These are phyloP conservation scores for Adelosebastes latens DNA, from an alignment of 2,797 vertebrate species.

Conservation along the genomic window DNA sequence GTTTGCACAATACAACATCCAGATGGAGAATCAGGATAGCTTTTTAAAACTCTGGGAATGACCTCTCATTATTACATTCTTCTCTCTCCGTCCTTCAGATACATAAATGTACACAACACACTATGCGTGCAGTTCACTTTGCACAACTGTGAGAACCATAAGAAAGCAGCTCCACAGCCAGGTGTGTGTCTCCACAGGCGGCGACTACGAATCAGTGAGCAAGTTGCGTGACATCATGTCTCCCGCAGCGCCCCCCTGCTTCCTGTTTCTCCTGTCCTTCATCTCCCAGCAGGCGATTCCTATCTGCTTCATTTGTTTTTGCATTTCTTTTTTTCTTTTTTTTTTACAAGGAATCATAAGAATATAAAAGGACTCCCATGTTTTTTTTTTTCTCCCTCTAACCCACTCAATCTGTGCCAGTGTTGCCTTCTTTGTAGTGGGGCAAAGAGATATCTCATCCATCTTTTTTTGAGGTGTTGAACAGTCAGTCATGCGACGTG, in stretches of 20 bases:
- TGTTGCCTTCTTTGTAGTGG: background rate
- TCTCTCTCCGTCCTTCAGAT: slow-evolving; percentile 10
- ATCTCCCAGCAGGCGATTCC: slow-evolving; percentile 59
- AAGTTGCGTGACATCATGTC: slow-evolving; percentile 50
- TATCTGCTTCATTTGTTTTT: slow-evolving; percentile 46
- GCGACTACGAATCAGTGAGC: slow-evolving; percentile 52
- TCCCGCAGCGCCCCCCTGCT: slow-evolving; percentile 53
- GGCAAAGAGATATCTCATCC: slow-evolving; percentile 16
- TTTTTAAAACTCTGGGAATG: background rate
- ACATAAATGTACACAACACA: background rate
- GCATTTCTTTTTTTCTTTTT: background rate
- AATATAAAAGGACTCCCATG: slow-evolving; percentile 6
- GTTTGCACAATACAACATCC: background rate
- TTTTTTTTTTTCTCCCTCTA: background rate
- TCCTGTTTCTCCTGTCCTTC: slow-evolving; percentile 68
- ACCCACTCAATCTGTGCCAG: slow-evolving; percentile 6
- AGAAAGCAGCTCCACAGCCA: slow-evolving; percentile 42
- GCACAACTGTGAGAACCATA: slow-evolving; percentile 2
- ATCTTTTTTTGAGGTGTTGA: slow-evolving; percentile 28
- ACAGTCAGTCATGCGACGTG: slow-evolving; percentile 22
- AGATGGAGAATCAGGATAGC: background rate
- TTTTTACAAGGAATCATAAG: background rate
- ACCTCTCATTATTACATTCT: slow-evolving; percentile 6
- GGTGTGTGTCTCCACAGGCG: slow-evolving; percentile 66
- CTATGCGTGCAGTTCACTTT: background rate